Percentiles rank a stretch among this genome's conserved stretches.
These are phyloP conservation scores for Cheilosia variabilis DNA, from an alignment of 2,888 invertebrate species.

Conservation along the genomic window DNA sequence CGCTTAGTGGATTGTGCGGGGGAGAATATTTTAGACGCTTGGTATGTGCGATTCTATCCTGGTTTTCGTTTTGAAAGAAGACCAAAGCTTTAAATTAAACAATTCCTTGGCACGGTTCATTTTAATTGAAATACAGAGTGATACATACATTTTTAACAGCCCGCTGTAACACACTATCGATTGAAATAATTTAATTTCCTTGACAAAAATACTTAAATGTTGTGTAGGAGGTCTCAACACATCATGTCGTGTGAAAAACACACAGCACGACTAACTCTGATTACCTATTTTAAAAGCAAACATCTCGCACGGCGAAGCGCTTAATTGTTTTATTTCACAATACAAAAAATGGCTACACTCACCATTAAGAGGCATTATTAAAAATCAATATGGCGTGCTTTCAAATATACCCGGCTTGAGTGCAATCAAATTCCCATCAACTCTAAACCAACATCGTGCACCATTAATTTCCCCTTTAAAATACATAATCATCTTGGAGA, in stretches of 20 bases:
- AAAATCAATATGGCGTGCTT: constrained; percentile 52
- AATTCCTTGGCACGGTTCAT: background rate
- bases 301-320: background rate
- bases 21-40: constrained; percentile 6
- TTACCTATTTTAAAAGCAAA: background rate
- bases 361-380: constrained; percentile 12
- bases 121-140: constrained; percentile 12
- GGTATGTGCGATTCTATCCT: background rate
- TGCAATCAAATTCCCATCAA: constrained; percentile 31
- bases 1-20: constrained; percentile 17
- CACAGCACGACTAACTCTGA: background rate
- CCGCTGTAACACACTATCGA: too few relatives aligned
- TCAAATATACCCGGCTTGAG: constrained; percentile 1
- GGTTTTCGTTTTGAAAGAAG: background rate
- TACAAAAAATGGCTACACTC: background rate
- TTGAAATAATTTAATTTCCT: too few relatives aligned
- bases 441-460: constrained; percentile 41
- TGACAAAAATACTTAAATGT: background rate
- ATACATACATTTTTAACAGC: too few relatives aligned
- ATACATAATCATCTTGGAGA: constrained; percentile 35
- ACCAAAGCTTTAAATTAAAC: background rate
- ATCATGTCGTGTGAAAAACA: too few relatives aligned
- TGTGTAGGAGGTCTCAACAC: background rate
- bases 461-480: constrained; percentile 46
- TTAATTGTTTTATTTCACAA: background rate